phyloP scores from a whole-genome alignment of 2,888 invertebrate species.

The Cephus pulcher region DNA sequence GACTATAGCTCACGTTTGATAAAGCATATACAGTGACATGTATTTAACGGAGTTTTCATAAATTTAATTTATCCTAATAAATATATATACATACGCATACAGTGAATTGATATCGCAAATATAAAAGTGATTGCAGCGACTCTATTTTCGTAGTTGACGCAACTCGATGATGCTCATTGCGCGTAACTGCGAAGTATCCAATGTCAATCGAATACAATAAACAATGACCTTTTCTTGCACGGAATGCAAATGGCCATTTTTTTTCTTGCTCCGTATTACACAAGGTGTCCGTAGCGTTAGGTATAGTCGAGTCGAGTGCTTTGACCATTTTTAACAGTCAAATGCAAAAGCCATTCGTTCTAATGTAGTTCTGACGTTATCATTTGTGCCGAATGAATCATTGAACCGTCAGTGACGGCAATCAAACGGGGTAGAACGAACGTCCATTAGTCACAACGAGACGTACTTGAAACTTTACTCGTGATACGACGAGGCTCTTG shows the following conservation, averaged over 20 bases:
- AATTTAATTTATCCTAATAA: background rate
- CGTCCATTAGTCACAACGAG: background rate
- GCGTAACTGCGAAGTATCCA: background rate
- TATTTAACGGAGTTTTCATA: background rate
- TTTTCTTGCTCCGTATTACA: background rate
- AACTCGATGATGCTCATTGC: background rate
- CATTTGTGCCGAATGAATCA: background rate
- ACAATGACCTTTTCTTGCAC: background rate
- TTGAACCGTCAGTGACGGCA: background rate
- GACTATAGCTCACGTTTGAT: background rate
- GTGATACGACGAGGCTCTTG: background rate
- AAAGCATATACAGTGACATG: background rate
- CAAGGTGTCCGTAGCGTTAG: background rate
- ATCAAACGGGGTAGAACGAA: background rate
- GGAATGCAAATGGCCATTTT: background rate
- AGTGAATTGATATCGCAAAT: no score
- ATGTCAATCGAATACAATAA: background rate
- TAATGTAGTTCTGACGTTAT: background rate
- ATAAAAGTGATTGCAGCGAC: background rate
- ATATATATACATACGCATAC: no score
- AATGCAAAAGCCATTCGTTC: background rate
- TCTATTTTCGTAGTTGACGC: background rate
- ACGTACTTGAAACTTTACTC: background rate
- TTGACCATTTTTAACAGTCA: background rate
- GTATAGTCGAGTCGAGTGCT: background rate